Conservation (phyloP, 1,140 invertebrate genomes). For the Drosophila erecta region DNA sequence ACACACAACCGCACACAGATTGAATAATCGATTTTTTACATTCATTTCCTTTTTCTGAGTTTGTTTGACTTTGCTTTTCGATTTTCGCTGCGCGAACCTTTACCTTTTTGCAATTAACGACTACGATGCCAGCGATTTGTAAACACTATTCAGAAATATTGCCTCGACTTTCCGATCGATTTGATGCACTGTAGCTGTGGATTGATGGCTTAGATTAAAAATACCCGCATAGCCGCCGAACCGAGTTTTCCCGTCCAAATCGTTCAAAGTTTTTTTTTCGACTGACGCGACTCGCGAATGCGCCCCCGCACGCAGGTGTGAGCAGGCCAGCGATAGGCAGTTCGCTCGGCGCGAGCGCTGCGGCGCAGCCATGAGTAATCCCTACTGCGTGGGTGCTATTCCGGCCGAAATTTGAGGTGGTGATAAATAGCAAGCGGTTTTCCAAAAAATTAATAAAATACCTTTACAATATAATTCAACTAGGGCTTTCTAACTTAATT, state of each 20-base stretch:
- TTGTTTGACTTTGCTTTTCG: conserved; percentile 44
- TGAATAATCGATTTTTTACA: conserved; percentile 77
- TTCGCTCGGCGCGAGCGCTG: background rate
- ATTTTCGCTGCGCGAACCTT: conserved; percentile 30
- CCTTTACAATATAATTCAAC: too few species aligned
- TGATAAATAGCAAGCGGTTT: background rate
- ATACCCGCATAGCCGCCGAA: conserved; percentile 80
- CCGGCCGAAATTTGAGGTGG: background rate
- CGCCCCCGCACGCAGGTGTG: conserved; percentile 4
- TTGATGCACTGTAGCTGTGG: conserved; percentile 60
- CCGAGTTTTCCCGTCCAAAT: conserved; percentile 36
- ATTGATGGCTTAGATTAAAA: conserved; percentile 73
- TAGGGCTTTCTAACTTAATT: background rate
- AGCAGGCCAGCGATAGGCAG: background rate
- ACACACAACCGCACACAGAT: conserved; percentile 59
- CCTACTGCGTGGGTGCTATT: background rate
- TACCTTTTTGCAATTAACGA: conserved; percentile 67
- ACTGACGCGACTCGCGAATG: conserved; percentile 7
- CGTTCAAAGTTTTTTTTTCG: conserved; percentile 31
- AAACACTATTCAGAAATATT: conserved; percentile 72
- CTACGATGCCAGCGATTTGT: conserved; percentile 55
- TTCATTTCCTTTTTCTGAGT: conserved; percentile 46
- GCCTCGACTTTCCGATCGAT: conserved; percentile 54
- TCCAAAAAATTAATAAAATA: background rate
- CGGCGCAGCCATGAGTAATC: background rate